Base-by-base conservation (phyloP, 2,888 invertebrate species). In the Litoditis marina region DNA sequence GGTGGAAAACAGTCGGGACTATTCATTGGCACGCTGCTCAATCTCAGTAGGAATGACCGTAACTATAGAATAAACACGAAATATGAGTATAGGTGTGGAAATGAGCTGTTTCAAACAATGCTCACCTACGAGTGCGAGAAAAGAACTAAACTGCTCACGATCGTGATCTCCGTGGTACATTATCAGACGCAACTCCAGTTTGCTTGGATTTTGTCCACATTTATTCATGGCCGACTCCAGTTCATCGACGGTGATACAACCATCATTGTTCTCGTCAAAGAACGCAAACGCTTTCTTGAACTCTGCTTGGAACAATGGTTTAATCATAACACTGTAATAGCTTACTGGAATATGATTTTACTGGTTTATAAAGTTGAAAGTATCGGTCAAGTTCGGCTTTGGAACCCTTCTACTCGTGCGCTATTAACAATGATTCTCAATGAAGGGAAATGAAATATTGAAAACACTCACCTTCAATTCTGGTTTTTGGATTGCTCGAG, bases 131-230 rank as follows among this genome's bases (percentile, higher is more conserved):
- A 27, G 1, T 13, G 22, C 19, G 16, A 11, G 13, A 28, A 34
- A 58, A 22, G 16, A 47, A 57, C n/a, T n/a, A n/a, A n/a, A n/a
- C n/a, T 52, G 63, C 77, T 54, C 52, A 80, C 81, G 71, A 63
- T 81, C 81, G 51, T 77, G 72, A 68, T 81, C 81, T 49, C 76
- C 80, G 56, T 79, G 78, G 50, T 69, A 71, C 80, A 81, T 81
- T 55, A 81, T 75, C 28, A 80, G 64, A 19, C 74, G 69, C 31
- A 81, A 60, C 55, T 81, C 81, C 36, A 81, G 66, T 39, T 79
- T 78, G 25, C 74, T 72, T 25, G 80, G 80, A 52, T 68, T 63
- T 59, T 80, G 78, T 0, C 80, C 80, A 59, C 80, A 81, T 50
- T 78, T 77, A 49, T 76, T 76, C 81, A 81, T 81, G 6, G 81